Conservation (phyloP, 2,888 invertebrate genomes). For the Liopterus haemorrhoidalis region DNA sequence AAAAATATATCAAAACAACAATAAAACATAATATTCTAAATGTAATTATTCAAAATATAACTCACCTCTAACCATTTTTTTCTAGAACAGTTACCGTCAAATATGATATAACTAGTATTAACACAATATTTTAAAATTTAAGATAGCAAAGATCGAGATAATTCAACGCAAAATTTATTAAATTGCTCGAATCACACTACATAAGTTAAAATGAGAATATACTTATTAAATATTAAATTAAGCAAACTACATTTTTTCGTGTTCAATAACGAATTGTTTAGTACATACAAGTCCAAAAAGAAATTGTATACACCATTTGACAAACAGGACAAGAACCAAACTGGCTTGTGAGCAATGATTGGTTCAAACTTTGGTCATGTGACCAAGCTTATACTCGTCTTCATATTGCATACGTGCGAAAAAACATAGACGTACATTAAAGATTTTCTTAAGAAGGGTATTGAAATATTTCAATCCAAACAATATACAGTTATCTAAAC, state of each 20-base stretch:
- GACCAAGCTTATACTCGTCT: too few relatives aligned
- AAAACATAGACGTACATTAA: too few relatives aligned
- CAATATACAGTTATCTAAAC: too few relatives aligned
- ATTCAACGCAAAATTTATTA: neutral
- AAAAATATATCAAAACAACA: constrained; percentile 9
- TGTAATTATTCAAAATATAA: neutral
- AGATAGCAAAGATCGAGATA: too few relatives aligned
- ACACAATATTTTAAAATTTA: too few relatives aligned
- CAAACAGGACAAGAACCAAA: constrained; percentile 14
- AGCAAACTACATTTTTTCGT: constrained; percentile 8
- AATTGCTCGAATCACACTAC: neutral
- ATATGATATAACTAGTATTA: too few relatives aligned
- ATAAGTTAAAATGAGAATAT: neutral
- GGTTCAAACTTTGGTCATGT: constrained; percentile 16
- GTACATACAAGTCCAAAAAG: constrained; percentile 17
- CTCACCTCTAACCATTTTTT: constrained; percentile 20
- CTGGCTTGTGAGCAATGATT: constrained; percentile 9
- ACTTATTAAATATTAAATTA: too few relatives aligned
- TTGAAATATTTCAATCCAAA: too few relatives aligned
- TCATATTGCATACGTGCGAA: too few relatives aligned
- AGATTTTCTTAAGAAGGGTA: too few relatives aligned
- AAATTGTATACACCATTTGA: constrained; percentile 14
- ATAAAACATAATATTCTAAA: constrained; percentile 3
- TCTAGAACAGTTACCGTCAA: neutral
- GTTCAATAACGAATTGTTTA: constrained; percentile 11